Conservation (phyloP, 2,113 vertebrate species). For the Callionymus lyra region DNA sequence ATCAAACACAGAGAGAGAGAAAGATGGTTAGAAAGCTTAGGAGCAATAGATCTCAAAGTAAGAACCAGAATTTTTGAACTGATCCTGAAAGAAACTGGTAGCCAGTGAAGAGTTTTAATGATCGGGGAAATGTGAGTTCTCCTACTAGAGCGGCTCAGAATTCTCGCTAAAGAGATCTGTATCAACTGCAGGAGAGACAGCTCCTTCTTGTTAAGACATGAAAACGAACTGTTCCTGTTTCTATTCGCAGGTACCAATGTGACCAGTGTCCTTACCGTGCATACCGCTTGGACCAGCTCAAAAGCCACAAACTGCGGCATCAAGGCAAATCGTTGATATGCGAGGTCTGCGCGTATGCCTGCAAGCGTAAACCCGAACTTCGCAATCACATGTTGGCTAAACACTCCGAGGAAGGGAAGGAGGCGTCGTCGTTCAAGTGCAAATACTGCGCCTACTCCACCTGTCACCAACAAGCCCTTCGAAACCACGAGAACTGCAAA, state of each 20-base stretch:
- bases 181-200: too few species aligned
- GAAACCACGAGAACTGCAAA: slow-evolving; percentile 93
- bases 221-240: background rate
- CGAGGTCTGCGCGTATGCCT: slow-evolving; percentile 88
- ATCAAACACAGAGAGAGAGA: too few species aligned
- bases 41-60: too few species aligned
- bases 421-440: slow-evolving; percentile 72
- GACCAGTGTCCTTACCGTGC: slow-evolving; percentile 90
- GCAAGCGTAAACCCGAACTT: slow-evolving; percentile 91
- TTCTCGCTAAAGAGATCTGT: too few species aligned
- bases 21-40: too few species aligned
- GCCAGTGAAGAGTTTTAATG: too few species aligned
- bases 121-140: too few species aligned
- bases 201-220: too few species aligned
- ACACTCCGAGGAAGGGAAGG: slow-evolving; percentile 63
- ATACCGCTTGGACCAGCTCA: slow-evolving; percentile 90
- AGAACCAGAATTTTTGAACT: too few species aligned
- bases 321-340: slow-evolving; percentile 91
- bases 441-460: slow-evolving; percentile 88
- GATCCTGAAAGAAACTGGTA: too few species aligned
- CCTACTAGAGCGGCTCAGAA: too few species aligned
- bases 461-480: slow-evolving; percentile 82
- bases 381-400: slow-evolving; percentile 87
- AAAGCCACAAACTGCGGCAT: slow-evolving; percentile 93
- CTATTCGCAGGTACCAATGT: slow-evolving; percentile 77